Evolutionary conservation across 2,888 invertebrate species (phyloP), one percentile per base, ranked within the genome.

Genomic region (Polietes domitor): DNA sequence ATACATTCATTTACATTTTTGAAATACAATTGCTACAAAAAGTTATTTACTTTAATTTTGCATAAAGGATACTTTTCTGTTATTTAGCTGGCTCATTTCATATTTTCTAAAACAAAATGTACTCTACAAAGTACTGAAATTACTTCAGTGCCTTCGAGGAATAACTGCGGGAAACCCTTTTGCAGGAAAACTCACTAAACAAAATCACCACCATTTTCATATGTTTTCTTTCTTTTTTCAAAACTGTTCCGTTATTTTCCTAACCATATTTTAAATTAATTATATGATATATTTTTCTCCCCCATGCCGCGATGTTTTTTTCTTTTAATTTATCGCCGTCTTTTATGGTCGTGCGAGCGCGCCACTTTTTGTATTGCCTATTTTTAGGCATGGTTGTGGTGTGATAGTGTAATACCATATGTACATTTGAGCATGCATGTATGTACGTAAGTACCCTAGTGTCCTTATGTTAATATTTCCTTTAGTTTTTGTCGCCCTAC

Each of bases 241-340:
- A 53, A 19, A 53, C 53, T 53, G 21, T 10, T 26, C 26, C 2
- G 26, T 15, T 58, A 7, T 4, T 9, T 58, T 58, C 58, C 24
- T 58, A 58, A 58, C 24, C 26, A 58, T 26, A 24, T 58, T 24
- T 58, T 24, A 58, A 58, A 58, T 58, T 58, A 58, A 58, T 58
- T 58, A 58, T 26, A 58, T 58, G 58, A 58, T 53, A 26, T 24
- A 2, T 55, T 55, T 41, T 47, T 58, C 26, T 12, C 4, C 24
- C 26, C 26, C 15, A 26, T 15, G 15, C 47, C n/a, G 15, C n/a
- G 2, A 58, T 26, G 24, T 58, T 15, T 24, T 26, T 10, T 58
- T 47, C 58, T 10, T 58, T 24, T 58, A 58, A 58, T 58, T 58
- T 58, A 58, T 58, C 26, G 26, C 26, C 58, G 12, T 26, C 26